Percentiles rank a stretch among this genome's conserved stretches.
These are phyloP conservation scores for Ictalurus furcatus DNA, from an alignment of 2,113 vertebrate species.

Conservation along the genomic window DNA sequence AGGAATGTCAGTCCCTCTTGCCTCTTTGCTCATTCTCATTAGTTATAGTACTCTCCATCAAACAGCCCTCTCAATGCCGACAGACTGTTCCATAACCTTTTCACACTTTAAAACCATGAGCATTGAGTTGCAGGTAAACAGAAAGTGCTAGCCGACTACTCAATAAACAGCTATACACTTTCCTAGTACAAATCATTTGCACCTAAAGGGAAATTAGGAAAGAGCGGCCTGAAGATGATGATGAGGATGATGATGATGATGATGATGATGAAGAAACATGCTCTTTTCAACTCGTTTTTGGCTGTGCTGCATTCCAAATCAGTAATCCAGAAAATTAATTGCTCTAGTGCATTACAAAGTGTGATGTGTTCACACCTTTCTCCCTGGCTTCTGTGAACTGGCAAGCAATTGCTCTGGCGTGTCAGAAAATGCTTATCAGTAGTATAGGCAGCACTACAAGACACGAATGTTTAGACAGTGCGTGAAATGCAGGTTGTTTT, in stretches of 20 bases:
- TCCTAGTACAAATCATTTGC: background rate
- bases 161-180: conserved; percentile 11
- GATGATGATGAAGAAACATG: background rate
- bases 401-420: conserved; percentile 33
- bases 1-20: conserved; percentile 13
- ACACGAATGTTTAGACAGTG: background rate
- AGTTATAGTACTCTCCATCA: conserved; percentile 48
- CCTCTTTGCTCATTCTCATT: conserved; percentile 63
- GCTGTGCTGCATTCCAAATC: conserved; percentile 10
- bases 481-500: background rate
- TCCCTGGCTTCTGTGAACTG: conserved; percentile 50
- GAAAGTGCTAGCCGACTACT: background rate
- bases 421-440: conserved; percentile 21
- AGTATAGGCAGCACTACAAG: background rate
- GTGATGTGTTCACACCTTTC: conserved; percentile 32
- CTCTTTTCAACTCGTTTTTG: background rate
- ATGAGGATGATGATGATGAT: background rate
- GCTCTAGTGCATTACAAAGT: conserved; percentile 42
- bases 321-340: conserved; percentile 43
- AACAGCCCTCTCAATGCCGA: conserved; percentile 43
- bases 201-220: background rate
- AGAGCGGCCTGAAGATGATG: background rate
- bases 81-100: conserved; percentile 56
- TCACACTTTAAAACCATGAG: conserved; percentile 36
- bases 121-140: conserved; percentile 38